Evolutionary conservation across 1,140 invertebrate species (phyloP), one percentile per base, ranked within the genome.

Genomic region (Neoseiulus cucumeris): DNA sequence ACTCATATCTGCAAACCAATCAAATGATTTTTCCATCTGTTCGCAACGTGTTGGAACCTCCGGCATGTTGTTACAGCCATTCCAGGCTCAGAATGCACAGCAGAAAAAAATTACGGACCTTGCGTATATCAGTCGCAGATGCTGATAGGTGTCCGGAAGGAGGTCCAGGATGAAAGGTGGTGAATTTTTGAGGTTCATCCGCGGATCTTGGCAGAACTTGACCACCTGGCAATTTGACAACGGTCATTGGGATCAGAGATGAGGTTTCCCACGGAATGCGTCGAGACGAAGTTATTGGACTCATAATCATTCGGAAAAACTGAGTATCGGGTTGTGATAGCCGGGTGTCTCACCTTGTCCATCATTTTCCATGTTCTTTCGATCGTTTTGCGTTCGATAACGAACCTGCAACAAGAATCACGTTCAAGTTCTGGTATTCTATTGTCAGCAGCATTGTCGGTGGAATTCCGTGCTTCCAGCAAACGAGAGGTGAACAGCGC

Each of bases 101-200:
- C 25, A 6, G 14, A 25, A 25, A 20, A 59, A 9, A 25, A 25
- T 14, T 14, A n/a, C 51, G 14, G 2, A 59, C 51, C 92, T 95
- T 5, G 84, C 87, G 78, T 90, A 96, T 73, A 96, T 92, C 68
- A 91, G 81, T 72, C 87, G 81, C 70, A 99, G 79, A 72, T 94
- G 84, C 77, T 98, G 92, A 81, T 97, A 98, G 68, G 94, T 98
- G 77, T 98, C 95, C 51, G 95, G 95, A 71, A 99, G 78, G 76
- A 99, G 98, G 78, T 99, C 96, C 71, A 98, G 78, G 74, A 99
- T 98, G 78, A 98, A 99, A 30, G 96, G 96, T 28, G 96, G 96
- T 70, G 91, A 96, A 76, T 98, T 98, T 79, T 98, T 97, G 69
- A 99, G 79, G 78, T 98, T 98, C 91, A 99, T 95, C 74, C 90